Evolutionary conservation across 2,888 invertebrate species (phyloP), one percentile per base, ranked within the genome.

Genomic region (Protophormia terraenovae): DNA sequence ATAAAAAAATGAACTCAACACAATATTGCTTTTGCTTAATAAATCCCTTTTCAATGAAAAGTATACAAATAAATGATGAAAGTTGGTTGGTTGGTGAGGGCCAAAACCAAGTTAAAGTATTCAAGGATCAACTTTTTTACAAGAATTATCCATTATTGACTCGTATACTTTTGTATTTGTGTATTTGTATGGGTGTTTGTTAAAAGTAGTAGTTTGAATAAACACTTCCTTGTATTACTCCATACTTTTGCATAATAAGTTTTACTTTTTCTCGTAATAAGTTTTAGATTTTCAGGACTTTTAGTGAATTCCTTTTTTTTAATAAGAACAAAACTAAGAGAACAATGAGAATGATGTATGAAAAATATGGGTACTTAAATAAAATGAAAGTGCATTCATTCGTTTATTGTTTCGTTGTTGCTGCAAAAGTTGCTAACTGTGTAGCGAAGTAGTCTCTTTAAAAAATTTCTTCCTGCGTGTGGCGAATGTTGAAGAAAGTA

Each of bases 301-400:
- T 83, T 50, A 58, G 38, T 27, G 64, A 80, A 71, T 60, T 60
- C 41, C 55, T 5, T 45, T 3, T 19, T 50, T 67, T 66, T 58
- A 76, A 58, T 58, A 73, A 83, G 45, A 79, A 58, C 14, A 32
- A 62, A 75, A 27, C 19, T 3, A 27, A 55, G 6, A 16, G 69
- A 50, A 62, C 67, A 60, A 35, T 32, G 38, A n/a, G 53, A 16
- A 64, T 69, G 69, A 45, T 35, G 45, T 62, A 16, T 72, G 66
- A 29, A 50, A 76, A 69, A 69, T 69, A 62, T 69, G 60, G 53
- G 19, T 73, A 73, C 73, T 80, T 55, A 66, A 80, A 73, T 55
- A 58, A 73, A 80, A 53, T 22, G 81, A 85, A 85, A 85, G 81
- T 85, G 77, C 81, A 84, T 73, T 66, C 60, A 62, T 58, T 38